These are phyloP conservation scores for Fulmarus glacialis DNA, from an alignment of 2,113 vertebrate species.

Conservation along the genomic window DNA sequence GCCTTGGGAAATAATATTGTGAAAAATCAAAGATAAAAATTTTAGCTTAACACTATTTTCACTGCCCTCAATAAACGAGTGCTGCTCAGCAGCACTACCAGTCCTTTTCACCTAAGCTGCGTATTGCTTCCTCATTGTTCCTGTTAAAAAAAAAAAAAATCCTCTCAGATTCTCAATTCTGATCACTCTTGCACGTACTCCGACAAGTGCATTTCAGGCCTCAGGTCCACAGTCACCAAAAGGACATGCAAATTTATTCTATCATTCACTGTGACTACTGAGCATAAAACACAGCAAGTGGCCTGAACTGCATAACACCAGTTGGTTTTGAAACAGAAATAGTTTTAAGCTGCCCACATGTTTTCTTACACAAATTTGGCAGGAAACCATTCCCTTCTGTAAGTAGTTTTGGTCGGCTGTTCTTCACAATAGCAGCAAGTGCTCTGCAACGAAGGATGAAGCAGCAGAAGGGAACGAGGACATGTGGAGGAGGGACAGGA, in stretches of 20 bases:
- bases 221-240: not conserved
- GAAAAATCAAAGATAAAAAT: not conserved
- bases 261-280: not conserved
- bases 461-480: constrained; percentile 5
- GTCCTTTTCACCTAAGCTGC: not conserved
- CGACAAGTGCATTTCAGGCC: not conserved
- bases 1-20: not conserved
- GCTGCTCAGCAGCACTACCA: not conserved
- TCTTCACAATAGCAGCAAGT: not conserved
- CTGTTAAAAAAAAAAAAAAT: not conserved
- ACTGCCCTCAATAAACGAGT: accelerated
- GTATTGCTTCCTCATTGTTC: accelerated
- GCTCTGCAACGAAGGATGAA: not conserved
- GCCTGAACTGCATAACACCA: not conserved
- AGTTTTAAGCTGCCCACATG: constrained; percentile 2
- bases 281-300: not conserved
- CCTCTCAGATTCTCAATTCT: not conserved
- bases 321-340: not conserved
- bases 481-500: constrained; percentile 6
- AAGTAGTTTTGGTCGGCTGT: not conserved
- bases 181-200: not conserved
- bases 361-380: constrained; percentile 20
- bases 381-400: not conserved
- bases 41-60: not conserved
- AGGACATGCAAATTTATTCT: not conserved